Conservation (phyloP, 1,140 invertebrate genomes). For the Pomacea maculata region DNA sequence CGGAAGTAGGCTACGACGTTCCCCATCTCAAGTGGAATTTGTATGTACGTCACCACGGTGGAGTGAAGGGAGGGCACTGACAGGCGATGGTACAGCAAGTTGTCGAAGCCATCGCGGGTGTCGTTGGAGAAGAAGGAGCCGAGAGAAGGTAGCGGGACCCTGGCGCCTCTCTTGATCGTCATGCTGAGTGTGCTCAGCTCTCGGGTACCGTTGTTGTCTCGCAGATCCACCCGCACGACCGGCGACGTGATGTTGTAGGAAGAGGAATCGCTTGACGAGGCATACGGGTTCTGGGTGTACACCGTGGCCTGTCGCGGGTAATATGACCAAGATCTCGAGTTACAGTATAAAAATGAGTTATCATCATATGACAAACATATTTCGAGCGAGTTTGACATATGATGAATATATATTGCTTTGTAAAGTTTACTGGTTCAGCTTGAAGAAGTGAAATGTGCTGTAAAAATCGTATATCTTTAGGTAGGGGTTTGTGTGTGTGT, state of each 20-base stretch:
- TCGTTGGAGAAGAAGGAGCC: background rate
- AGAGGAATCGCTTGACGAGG: background rate
- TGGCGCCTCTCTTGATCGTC: background rate
- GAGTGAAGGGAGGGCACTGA: background rate
- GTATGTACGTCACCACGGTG: background rate
- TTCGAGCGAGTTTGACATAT: too few species aligned
- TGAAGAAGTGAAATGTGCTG: too few species aligned
- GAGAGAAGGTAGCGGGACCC: background rate
- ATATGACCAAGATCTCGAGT: too few species aligned
- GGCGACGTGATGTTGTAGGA: conserved; percentile 13
- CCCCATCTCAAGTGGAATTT: background rate
- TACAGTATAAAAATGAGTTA: too few species aligned
- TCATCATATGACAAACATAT: too few species aligned
- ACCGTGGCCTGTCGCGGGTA: conserved; percentile 9
- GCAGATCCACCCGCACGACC: conserved; percentile 9
- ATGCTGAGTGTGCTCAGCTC: background rate
- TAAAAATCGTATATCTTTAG: too few species aligned
- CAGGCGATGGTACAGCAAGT: conserved; percentile 21
- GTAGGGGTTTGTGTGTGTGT: too few species aligned
- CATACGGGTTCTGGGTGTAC: conserved; percentile 15
- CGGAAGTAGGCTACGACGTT: conserved; percentile 14
- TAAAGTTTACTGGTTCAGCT: too few species aligned
- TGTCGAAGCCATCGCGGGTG: background rate
- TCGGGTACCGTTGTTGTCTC: background rate
- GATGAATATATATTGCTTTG: too few species aligned